Percentiles rank a stretch among this genome's conserved stretches.
These are phyloP conservation scores for Epinephelus moara DNA, from an alignment of 2,113 vertebrate species.

Conservation along the genomic window DNA sequence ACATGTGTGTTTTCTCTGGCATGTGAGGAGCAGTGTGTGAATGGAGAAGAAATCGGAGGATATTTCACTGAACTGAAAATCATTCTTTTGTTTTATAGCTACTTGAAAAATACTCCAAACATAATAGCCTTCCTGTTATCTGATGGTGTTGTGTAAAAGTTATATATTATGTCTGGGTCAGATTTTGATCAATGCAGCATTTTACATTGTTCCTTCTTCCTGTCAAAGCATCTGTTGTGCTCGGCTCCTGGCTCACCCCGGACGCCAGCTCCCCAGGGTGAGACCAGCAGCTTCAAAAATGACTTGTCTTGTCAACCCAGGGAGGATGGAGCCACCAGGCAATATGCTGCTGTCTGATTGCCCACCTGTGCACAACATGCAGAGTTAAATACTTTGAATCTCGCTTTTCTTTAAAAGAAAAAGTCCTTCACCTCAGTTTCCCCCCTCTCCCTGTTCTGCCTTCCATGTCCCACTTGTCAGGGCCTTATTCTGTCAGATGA, in stretches of 20 bases:
- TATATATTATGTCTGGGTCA: slow-evolving; percentile 14
- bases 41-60: no score
- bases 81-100: neutral
- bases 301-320: slow-evolving; percentile 60
- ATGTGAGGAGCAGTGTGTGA: neutral
- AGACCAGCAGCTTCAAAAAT: slow-evolving; percentile 62
- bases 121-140: neutral
- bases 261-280: slow-evolving; percentile 54
- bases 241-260: slow-evolving; percentile 62
- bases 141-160: neutral
- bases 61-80: neutral
- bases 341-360: slow-evolving; percentile 71
- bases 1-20: neutral
- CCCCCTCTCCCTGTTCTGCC: neutral
- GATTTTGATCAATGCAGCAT: slow-evolving; percentile 38
- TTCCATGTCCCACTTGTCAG: slow-evolving; percentile 10
- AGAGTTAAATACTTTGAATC: slow-evolving; percentile 48
- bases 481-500: slow-evolving; percentile 21
- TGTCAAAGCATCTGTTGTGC: slow-evolving; percentile 60
- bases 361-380: slow-evolving; percentile 62
- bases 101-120: neutral
- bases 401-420: slow-evolving; percentile 17
- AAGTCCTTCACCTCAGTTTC: slow-evolving; percentile 39
- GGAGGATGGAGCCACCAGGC: slow-evolving; percentile 62
- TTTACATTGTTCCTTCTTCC: slow-evolving; percentile 41